Evolutionary conservation across 2,113 vertebrate genomes (phyloP).

Genomic region (Plestiodon gilberti): DNA sequence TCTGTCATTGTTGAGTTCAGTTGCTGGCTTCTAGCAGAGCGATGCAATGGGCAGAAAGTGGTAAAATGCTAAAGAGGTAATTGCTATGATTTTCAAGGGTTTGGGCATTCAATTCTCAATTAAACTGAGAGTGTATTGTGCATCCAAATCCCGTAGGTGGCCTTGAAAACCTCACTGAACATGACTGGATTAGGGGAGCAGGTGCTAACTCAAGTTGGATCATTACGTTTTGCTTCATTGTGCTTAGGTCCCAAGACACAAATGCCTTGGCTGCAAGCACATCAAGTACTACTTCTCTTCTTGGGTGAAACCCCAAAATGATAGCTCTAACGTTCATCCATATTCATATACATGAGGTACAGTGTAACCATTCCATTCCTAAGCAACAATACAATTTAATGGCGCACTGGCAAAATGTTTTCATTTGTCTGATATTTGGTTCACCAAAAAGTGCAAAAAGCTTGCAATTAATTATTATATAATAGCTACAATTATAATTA

Average conservation of each 20-base stretch:
- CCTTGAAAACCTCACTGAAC: neutral
- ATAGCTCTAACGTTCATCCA: neutral
- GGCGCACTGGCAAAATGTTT: neutral
- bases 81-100: slow-evolving; percentile 1
- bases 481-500: too few relatives aligned
- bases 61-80: neutral
- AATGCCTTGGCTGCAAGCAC: neutral
- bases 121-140: neutral
- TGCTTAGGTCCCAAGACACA: neutral
- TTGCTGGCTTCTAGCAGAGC: neutral
- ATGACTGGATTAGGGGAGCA: slow-evolving; percentile 15
- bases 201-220: slow-evolving; percentile 3
- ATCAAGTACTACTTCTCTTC: slow-evolving; percentile 6
- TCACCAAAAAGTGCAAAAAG: neutral
- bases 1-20: neutral
- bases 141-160: neutral
- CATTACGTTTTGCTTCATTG: neutral
- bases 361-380: neutral
- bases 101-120: neutral
- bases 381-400: neutral
- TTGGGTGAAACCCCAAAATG: neutral
- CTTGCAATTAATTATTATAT: too few relatives aligned
- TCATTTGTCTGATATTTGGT: neutral
- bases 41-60: neutral
- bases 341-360: slow-evolving; percentile 5